Evolutionary conservation across 2,888 invertebrate species (phyloP).

Genomic region (Autographa gamma): DNA sequence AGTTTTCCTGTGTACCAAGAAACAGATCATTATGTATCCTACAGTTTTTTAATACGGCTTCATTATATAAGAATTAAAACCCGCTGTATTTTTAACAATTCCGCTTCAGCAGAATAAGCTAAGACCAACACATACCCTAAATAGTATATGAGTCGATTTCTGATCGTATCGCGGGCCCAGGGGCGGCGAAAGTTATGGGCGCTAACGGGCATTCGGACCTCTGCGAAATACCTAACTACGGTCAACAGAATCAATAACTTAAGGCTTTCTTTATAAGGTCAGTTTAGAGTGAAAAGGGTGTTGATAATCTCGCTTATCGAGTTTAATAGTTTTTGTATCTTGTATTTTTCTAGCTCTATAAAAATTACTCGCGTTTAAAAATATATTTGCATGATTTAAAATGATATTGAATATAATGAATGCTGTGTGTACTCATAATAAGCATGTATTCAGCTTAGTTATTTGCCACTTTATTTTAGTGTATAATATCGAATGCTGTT

Average conservation of each 20-base stretch:
- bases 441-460: no score
- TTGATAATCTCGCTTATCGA: neutral
- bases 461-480: no score
- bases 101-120: neutral
- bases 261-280: neutral
- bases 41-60: no score
- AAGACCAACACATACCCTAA: conserved; percentile 18
- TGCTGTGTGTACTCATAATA: no score
- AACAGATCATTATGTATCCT: no score
- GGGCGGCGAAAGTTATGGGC: conserved; percentile 34
- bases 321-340: neutral
- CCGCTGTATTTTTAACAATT: neutral
- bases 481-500: no score
- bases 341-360: no score
- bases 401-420: no score
- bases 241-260: conserved; percentile 29
- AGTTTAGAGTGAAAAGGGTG: neutral
- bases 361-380: no score
- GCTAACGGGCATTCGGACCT: conserved; percentile 44
- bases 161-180: conserved; percentile 28
- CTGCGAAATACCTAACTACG: conserved; percentile 32
- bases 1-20: no score
- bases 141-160: conserved; percentile 7
- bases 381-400: no score
- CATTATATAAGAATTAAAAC: conserved; percentile 8